Base-by-base conservation (phyloP, 2,113 vertebrate species). In the Melanostigma gelatinosum region DNA sequence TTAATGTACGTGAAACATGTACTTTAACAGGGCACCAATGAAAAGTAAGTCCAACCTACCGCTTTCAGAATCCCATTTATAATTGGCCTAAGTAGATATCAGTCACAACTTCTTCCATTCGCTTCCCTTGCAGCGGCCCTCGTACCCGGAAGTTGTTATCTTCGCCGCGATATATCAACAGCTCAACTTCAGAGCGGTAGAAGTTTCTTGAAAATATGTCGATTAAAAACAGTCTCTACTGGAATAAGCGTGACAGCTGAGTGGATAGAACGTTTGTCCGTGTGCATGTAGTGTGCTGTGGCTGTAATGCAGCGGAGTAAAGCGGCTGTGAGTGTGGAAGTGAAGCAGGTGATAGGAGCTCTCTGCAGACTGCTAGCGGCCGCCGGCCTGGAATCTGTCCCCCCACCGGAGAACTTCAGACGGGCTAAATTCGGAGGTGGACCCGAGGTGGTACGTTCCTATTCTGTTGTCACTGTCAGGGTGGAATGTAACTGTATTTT, bases 391-490 rank as follows among this genome's bases (percentile, higher is more conserved):
- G 48, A 86, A 0, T 20, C 86, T 0, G 92, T 95, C 0, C 95
- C 94, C 0, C 15, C 89, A 0, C 92, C 95, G 29, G 94, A 95
- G 52, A 82, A 85, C 1, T 96, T 96, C 74, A 92, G 95, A 36
- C 93, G 93, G 48, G 94, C 94, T 0, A 96, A 96, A 50, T 95
- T 95, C 63, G 91, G 90, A 15, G 92, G 84, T 20, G 81, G 80
- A 63, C 5, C 13, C 34, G 87, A 93, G 15, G 93, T 90, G 90
- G 93, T 95, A 71, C 16, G 93, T 82, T 57, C 22, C 15, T 40
- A 5, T 1, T 6, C 2, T 44, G 16, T 20, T 24, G 5, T 68
- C 4, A 15, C 40, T 24, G 9, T 40, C 34, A 12, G 8, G 10
- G 1, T 27, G 44, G 0, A n/a, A n/a, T n/a, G 13, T 24, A 15